These are phyloP conservation scores for Drosophila kanekoi DNA, from an alignment of 2,888 invertebrate species.

Conservation along the genomic window DNA sequence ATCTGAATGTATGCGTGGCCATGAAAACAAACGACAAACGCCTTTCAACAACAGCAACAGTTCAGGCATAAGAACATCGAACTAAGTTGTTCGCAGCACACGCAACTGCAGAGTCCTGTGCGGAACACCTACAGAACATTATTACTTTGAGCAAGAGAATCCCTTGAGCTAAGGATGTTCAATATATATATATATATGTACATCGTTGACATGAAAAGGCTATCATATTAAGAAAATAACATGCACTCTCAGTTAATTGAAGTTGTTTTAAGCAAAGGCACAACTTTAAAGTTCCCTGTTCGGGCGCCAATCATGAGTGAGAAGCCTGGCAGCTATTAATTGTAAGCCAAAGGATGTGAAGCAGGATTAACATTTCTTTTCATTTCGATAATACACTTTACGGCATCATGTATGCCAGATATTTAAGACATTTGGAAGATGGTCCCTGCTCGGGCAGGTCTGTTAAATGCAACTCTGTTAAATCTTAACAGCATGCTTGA, in stretches of 20 bases:
- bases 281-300: neutral
- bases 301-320: too few relatives aligned
- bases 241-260: neutral
- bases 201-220: neutral
- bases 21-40: conserved; percentile 54
- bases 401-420: too few relatives aligned
- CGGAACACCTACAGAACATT: neutral
- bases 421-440: too few relatives aligned
- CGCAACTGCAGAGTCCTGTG: conserved; percentile 15
- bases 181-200: conserved; percentile 1
- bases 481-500: neutral
- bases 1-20: conserved; percentile 34
- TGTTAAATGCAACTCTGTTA: neutral
- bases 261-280: neutral
- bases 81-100: conserved; percentile 15
- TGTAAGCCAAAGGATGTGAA: too few relatives aligned
- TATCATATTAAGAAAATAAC: conserved; percentile 1
- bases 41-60: conserved; percentile 18
- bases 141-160: neutral
- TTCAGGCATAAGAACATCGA: conserved; percentile 30
- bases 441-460: neutral
- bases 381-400: too few relatives aligned
- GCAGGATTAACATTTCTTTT: too few relatives aligned
- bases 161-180: neutral
- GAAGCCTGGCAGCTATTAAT: too few relatives aligned